Base-by-base conservation (phyloP, 2,888 invertebrate species). In the Drosophila peninsularis region DNA sequence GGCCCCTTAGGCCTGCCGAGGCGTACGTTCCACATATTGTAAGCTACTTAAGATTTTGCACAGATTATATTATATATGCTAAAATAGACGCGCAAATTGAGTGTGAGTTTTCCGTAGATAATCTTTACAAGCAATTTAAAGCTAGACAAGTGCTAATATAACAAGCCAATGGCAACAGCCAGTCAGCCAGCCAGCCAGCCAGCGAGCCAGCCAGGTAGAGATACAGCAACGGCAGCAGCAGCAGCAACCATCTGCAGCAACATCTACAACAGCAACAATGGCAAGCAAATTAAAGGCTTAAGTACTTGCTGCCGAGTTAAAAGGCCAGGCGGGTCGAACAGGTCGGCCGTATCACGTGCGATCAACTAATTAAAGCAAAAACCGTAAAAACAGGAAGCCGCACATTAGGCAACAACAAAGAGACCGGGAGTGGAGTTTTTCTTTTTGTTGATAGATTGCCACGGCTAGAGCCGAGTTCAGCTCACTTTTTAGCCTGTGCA, bases 1-100 rank as follows among this genome's bases (percentile, higher is more conserved):
- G 47, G 62, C 42, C 52, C 73, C 68, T 27, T 27, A 30, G 42
- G 68, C 62, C 7, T n/a, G 41, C 13, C 41, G 44, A 41, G 55
- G 56, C 52, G 65, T 62, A 57, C 67, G 75, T 71, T 70, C 58
- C 76, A 76, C 82, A 82, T 52, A 52, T 84, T 82, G 84, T 84
- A 84, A 84, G 82, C 85, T 84, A 87, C 85, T 85, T 85, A 85
- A 85, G 87, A 87, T 85, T 84, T 76, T 84, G 78, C 84, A 75
- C 76, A 80, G 84, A 84, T 85, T 87, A 80, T 79, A 78, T 81
- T 69, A 80, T 86, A 78, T 85, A 83, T 82, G 83, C 83, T 76
- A 80, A 82, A 83, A 80, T 82, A 82, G 83, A 79, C 81, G 85
- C 85, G 87, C 85, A 87, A 85, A 85, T 85, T 84, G 85, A 84